phyloP scores from a whole-genome alignment of 35 echinoderm and acorn worm species.

The Acanthaster planci region DNA sequence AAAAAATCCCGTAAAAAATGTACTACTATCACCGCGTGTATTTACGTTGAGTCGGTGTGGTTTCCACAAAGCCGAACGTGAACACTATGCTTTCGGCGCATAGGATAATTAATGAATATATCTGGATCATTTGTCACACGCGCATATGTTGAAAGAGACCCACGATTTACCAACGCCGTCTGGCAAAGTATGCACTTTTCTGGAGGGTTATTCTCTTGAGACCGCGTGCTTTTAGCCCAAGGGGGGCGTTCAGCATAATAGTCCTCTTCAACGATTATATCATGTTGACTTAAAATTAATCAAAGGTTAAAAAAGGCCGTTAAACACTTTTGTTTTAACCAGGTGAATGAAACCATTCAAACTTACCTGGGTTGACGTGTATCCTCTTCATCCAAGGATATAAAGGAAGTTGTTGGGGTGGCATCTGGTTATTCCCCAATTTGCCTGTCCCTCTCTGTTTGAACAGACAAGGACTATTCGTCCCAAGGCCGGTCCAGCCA shows the following conservation, averaged over 20 bases:
- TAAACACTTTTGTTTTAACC: too few relatives aligned
- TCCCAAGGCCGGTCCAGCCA: background rate
- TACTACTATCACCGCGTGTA: too few relatives aligned
- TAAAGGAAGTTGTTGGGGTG: slow-evolving; percentile 27
- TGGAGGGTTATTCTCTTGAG: background rate
- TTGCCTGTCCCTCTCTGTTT: slow-evolving; percentile 23
- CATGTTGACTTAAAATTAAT: too few relatives aligned
- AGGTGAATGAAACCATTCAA: background rate
- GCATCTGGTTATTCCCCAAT: slow-evolving; percentile 6
- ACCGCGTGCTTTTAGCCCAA: too few relatives aligned
- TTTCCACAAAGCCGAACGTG: too few relatives aligned
- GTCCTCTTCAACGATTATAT: too few relatives aligned
- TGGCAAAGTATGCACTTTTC: background rate
- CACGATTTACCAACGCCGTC: background rate
- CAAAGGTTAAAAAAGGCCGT: too few relatives aligned
- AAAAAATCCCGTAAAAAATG: background rate
- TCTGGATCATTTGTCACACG: slow-evolving; percentile 25
- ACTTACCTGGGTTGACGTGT: slow-evolving; percentile 41
- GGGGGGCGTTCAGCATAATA: too few relatives aligned
- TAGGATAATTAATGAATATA: slow-evolving; percentile 23
- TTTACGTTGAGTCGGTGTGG: too few relatives aligned
- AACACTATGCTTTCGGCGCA: background rate
- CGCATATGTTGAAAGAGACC: background rate
- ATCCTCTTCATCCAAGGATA: slow-evolving; percentile 47
- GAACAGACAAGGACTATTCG: slow-evolving; percentile 23